Base-by-base conservation (phyloP, 2,113 vertebrate species). In the Nothobranchius kuhntae region DNA sequence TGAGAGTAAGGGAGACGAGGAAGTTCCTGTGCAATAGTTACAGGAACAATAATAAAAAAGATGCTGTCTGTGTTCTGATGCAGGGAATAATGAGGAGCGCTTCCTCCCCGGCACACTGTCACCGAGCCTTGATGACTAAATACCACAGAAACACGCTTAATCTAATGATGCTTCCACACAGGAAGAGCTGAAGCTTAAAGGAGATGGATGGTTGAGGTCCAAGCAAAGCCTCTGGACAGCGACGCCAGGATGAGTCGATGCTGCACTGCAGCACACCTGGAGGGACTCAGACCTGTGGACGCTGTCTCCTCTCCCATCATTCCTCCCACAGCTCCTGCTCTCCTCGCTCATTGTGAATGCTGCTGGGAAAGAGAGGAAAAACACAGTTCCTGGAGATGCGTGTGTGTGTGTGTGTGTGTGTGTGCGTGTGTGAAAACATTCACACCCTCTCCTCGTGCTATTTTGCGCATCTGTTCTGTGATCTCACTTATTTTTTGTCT, bases 231-330 rank as follows among this genome's bases (percentile, higher is more conserved):
- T 56, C 51, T 3, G 73, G 74, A 71, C 24, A 42, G 65, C 64
- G 74, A 81, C 62, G 64, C 62, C 47, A 48, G 66, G 73, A 77
- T 78, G 77, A 81, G 85, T 86, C 72, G 79, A 76, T 65, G 64
- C 63, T 72, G 85, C 85, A 84, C 62, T 89, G 86, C 84, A 80
- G 87, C 69, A 82, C 69, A 87, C 80, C 87, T 86, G 82, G 73
- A 78, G 78, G 67, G 82, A 69, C 52, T 82, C 57, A 58, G 82
- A 89, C 88, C 86, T 87, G 84, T 89, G 82, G 84, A 86, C 85
- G 82, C 76, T 85, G 82, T 87, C 87, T 80, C 79, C 71, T 36
- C 75, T 80, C 64, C 77, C 73, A 78, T 75, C 68, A 48, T 73
- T 86, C 80, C 80, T 83, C 86, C 75, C 75, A 81, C 83, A 75